These are phyloP conservation scores for Corydoras maculifer DNA, from an alignment of 2,113 vertebrate genomes.

Conservation along the genomic window DNA sequence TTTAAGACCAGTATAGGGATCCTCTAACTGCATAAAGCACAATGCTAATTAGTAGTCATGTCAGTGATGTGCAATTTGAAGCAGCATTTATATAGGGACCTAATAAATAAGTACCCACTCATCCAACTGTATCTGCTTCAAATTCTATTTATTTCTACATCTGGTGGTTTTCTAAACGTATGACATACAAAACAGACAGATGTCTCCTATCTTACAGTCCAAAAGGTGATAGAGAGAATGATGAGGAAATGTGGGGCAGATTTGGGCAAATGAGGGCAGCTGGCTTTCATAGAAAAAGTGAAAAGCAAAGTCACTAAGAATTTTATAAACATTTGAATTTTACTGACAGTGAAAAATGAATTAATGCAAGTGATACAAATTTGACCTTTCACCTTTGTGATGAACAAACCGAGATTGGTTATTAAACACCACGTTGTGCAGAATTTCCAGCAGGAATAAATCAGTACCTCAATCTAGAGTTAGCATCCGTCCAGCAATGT, in stretches of 20 bases:
- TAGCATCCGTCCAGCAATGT: too few relatives aligned
- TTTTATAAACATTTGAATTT: slow-evolving; percentile 1
- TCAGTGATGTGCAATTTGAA: too few relatives aligned
- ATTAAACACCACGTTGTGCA: too few relatives aligned
- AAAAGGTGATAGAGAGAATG: not conserved
- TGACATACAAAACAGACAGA: slow-evolving; percentile 17
- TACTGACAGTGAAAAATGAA: not conserved
- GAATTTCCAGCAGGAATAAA: too few relatives aligned
- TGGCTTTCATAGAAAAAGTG: slow-evolving; percentile 14
- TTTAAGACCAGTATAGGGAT: too few relatives aligned
- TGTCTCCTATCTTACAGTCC: slow-evolving; percentile 12
- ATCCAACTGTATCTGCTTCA: not conserved
- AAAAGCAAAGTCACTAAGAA: not conserved
- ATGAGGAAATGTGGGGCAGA: not conserved
- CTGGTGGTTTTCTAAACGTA: not conserved
- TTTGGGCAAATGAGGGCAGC: slow-evolving; percentile 8
- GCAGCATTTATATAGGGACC: too few relatives aligned
- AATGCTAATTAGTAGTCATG: too few relatives aligned
- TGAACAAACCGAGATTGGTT: too few relatives aligned
- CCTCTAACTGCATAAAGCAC: too few relatives aligned
- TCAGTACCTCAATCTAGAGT: too few relatives aligned
- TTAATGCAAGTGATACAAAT: not conserved
- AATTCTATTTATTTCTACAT: not conserved
- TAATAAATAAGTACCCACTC: not conserved
- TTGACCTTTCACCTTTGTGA: too few relatives aligned